Conservation (phyloP, 92 coral and sea anemone genomes). For the Porites rus region DNA sequence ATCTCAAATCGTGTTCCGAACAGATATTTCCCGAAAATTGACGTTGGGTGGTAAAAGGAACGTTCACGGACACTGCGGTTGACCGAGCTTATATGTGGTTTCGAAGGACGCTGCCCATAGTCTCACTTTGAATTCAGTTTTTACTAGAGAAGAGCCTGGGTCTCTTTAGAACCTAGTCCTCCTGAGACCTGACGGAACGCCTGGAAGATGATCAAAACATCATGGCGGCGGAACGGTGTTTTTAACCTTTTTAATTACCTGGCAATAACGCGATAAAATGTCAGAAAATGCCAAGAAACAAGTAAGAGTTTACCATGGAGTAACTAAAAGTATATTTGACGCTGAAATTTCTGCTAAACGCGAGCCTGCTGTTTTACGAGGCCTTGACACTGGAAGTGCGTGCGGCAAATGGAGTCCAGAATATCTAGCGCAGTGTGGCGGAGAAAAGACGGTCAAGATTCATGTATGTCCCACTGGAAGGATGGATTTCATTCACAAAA, state of each 20-base stretch:
- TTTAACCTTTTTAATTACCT: too few species aligned
- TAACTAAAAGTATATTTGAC: slow-evolving; percentile 61
- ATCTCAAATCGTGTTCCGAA: too few species aligned
- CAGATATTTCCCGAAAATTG: too few species aligned
- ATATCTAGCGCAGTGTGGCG: slow-evolving; percentile 71
- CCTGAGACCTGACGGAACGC: not conserved
- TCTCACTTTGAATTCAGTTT: too few species aligned
- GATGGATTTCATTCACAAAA: slow-evolving; percentile 87
- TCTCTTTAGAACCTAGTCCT: not conserved
- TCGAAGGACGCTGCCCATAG: too few species aligned
- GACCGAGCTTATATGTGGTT: too few species aligned
- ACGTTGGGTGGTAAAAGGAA: too few species aligned
- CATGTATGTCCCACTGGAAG: slow-evolving; percentile 75
- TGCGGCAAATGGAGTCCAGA: slow-evolving; percentile 76
- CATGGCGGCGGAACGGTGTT: not conserved
- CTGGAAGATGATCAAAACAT: not conserved
- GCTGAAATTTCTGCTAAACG: slow-evolving; percentile 55
- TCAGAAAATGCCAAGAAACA: not conserved
- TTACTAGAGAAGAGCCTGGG: too few species aligned
- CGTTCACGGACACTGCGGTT: too few species aligned
- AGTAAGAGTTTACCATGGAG: slow-evolving; percentile 54
- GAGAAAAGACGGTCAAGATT: slow-evolving; percentile 71
- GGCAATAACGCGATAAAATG: not conserved
- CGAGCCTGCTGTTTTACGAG: slow-evolving; percentile 75
- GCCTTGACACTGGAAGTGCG: slow-evolving; percentile 75